Evolutionary conservation across 2,888 invertebrate species (phyloP), one percentile per base, ranked within the genome.

Genomic region (Ditylenchus weischeri): DNA sequence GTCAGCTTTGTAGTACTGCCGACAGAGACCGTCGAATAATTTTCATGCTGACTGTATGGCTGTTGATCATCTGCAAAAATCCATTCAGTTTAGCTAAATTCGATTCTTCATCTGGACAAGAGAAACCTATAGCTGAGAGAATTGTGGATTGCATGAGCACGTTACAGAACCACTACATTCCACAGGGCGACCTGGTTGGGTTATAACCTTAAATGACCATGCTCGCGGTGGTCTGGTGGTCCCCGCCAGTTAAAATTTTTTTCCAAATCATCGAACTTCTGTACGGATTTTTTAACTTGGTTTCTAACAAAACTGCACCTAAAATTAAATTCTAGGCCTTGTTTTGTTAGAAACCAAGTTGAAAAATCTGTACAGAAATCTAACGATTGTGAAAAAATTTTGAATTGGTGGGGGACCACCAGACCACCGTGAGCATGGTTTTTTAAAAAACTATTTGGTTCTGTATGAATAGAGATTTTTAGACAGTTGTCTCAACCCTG

Each of bases 61-160:
- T 81, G 10, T 75, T 74, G 70, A 80, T 81, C 50, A 76, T 81
- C 35, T 75, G 77, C 64, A 76, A 79, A 70, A 81, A 82, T 71
- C 81, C 81, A 4, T 81, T 81, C 66, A 77, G 81, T 65, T 66
- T 81, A 57, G 65, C 68, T 58, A 68, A 70, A 63, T 79, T 76
- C 38, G 68, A 64, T 47, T 50, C 47, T 43, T 23, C 49, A 49
- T 68, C 36, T 50, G n/a, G 21, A 47, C 58, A 8, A 57, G 50
- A 50, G 36, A 64, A 54, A 38, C 35, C 73, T n/a, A 57, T 72
- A 18, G 57, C 65, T 36, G 47, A 70, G 19, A 43, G 61, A 23
- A 73, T 64, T 21, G 23, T 66, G 19, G 54, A 38, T 21, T 64
- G 63, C 54, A 43, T 67, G 61, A 54, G n/a, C 38, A 21, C 38